Evolutionary conservation across 2,888 invertebrate species (phyloP).

Genomic region (Dendrolimus pini): DNA sequence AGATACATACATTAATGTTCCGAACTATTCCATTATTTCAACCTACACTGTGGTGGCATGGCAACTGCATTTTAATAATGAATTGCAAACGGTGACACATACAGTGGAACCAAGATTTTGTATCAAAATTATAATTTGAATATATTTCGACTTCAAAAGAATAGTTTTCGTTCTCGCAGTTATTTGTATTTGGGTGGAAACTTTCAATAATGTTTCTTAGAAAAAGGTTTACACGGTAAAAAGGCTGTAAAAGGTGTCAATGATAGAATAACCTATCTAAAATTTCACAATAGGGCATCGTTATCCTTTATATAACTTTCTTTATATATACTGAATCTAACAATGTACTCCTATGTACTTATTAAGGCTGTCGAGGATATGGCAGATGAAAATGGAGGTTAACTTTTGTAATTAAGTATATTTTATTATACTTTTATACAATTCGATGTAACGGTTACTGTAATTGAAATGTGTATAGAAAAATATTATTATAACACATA

Average conservation of each 20-base stretch:
- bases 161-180: background rate
- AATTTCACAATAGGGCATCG: background rate
- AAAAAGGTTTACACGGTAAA: background rate
- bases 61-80: constrained; percentile 1
- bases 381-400: no score
- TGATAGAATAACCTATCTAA: background rate
- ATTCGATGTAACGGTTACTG: no score
- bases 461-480: background rate
- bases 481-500: background rate
- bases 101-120: background rate
- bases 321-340: no score
- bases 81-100: background rate
- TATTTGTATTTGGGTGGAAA: background rate
- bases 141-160: background rate
- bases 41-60: constrained; percentile 1
- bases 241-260: background rate
- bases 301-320: background rate
- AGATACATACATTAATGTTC: no score
- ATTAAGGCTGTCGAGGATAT: no score
- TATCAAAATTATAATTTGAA: background rate
- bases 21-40: no score
- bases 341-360: no score
- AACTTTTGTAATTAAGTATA: no score
- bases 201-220: background rate
- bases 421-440: no score